Conservation (phyloP, 2,888 invertebrate genomes). For the Nysson spinosus region DNA sequence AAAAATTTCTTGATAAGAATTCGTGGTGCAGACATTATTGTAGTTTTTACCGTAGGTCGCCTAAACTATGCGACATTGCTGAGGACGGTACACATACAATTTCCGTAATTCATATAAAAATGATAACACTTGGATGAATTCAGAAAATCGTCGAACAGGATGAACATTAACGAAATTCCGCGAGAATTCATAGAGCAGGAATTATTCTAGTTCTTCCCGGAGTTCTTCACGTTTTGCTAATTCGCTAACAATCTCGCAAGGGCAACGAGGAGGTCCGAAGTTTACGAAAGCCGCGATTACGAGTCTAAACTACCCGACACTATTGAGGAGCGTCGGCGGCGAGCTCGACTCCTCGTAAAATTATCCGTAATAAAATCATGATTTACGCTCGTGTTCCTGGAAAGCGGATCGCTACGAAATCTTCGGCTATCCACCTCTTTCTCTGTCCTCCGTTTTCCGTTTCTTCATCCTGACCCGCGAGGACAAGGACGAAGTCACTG, state of each 20-base stretch:
- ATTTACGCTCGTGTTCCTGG: conserved; percentile 72
- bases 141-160: no score
- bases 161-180: no score
- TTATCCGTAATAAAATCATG: conserved; percentile 75
- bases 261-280: conserved; percentile 17
- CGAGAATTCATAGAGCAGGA: no score
- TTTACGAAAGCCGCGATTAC: conserved; percentile 60
- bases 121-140: no score
- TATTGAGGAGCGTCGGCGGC: conserved; percentile 44
- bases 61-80: no score
- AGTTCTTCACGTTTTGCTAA: conserved; percentile 44
- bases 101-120: no score
- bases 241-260: conserved; percentile 53
- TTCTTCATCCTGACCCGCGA: conserved; percentile 11
- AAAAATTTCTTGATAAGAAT: no score
- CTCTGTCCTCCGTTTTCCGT: conserved; percentile 18
- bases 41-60: no score
- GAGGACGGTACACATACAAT: no score
- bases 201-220: no score
- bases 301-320: conserved; percentile 63
- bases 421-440: conserved; percentile 33
- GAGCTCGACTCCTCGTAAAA: conserved; percentile 71
- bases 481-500: conserved; percentile 18
- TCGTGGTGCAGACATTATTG: no score
- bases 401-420: conserved; percentile 66